phyloP scores from a whole-genome alignment of 2,113 vertebrate genomes.

The Thalassarche chlororhynchos region DNA sequence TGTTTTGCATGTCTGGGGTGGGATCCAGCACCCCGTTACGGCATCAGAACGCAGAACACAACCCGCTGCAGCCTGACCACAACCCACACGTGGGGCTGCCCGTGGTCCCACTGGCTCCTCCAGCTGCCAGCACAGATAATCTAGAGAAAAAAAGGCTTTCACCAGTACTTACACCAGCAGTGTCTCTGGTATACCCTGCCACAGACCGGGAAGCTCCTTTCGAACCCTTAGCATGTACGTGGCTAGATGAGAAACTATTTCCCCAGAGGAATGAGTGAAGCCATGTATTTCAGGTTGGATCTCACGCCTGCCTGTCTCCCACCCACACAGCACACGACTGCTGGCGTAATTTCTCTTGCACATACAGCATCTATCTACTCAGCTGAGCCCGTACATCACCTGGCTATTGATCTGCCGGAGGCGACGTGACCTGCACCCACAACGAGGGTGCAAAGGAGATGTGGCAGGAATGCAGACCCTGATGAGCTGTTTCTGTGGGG shows the following conservation, averaged over 20 bases:
- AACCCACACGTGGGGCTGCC: background rate
- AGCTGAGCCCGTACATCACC: background rate
- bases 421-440: background rate
- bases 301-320: background rate
- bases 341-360: background rate
- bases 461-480: background rate
- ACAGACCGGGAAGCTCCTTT: background rate
- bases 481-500: background rate
- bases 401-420: background rate
- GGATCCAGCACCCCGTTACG: background rate
- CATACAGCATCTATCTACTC: background rate
- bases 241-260: background rate
- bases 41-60: background rate
- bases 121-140: background rate
- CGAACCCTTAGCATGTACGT: background rate
- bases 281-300: background rate
- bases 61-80: background rate
- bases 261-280: background rate
- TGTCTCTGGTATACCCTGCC: background rate
- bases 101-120: background rate
- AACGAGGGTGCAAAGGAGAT: background rate
- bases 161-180: background rate
- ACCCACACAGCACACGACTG: background rate
- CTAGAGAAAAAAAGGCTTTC: background rate
- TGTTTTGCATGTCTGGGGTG: accelerated